Evolutionary conservation across 2,888 invertebrate genomes (phyloP), one percentile per base, ranked within the genome.

Genomic region (Argynnis bischoffii): DNA sequence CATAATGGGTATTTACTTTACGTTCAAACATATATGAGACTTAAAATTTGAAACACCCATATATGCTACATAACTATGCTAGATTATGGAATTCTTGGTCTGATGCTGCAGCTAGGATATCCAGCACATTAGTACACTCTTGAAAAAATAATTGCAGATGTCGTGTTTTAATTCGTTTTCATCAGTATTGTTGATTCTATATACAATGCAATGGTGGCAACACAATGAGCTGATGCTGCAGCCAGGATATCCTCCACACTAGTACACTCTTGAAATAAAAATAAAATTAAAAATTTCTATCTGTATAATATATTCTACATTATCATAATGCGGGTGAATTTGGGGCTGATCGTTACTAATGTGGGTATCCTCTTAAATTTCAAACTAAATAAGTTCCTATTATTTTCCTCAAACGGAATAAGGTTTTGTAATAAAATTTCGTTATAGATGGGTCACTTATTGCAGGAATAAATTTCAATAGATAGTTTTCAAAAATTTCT

Each of bases 301-400:
- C 18, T 18, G 18, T 18, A 18, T 26, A 26, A 26, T 26, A 0
- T 26, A 26, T 26, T 4, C 26, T 48, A 48, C 59, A 48, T 59
- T 48, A 48, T 59, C n/a, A 26, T 64, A 50, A 64, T 56, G 56
- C 26, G 64, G 56, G 41, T 64, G 56, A 41, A 56, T 55, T 59
- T 48, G 59, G 48, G 48, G 59, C 59, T 26, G 57, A 59, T 26
- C 13, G 26, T 48, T n/a, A n/a, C 47, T 26, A 47, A 57, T 47
- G 15, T 57, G 4, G 26, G 26, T 26, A 57, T 21, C 57, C 21
- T 26, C 57, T n/a, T 59, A 48, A 59, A 59, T 59, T 31, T 48
- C 59, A 59, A 59, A 59, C 47, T 59, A 21, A 57, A 57, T 48
- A 59, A 59, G 26, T 48, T 59, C n/a, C 48, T 59, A 13, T 18